Conservation (phyloP, 2,113 vertebrate genomes). For the Rhodinocichla rosea region DNA sequence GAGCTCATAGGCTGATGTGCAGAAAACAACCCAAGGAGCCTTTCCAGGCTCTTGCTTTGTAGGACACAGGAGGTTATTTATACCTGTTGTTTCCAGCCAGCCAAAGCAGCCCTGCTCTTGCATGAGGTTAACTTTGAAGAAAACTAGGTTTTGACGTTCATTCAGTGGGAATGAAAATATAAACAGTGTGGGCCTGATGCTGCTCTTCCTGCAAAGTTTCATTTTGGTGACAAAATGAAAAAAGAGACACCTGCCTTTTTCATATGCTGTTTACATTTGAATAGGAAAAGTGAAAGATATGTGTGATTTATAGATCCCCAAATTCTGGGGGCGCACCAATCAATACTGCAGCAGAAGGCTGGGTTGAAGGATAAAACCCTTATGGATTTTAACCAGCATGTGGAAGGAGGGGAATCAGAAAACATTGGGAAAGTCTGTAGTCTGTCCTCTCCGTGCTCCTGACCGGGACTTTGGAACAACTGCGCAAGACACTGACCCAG, state of each 20-base stretch:
- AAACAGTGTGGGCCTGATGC: not conserved
- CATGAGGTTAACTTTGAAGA: not conserved
- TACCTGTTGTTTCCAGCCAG: not conserved
- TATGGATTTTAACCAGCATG: not conserved
- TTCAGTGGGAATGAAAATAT: not conserved
- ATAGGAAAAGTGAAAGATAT: not conserved
- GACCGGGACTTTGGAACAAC: not conserved
- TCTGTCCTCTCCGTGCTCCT: not conserved
- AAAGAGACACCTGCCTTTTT: not conserved
- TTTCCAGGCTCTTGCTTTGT: not conserved
- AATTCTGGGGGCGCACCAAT: not conserved
- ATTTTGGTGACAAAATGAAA: not conserved
- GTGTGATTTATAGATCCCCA: not conserved
- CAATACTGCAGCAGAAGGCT: not conserved
- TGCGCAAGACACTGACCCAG: conserved; percentile 14
- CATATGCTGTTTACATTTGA: not conserved
- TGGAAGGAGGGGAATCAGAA: not conserved
- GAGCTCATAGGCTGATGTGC: conserved; percentile 25
- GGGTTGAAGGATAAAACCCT: not conserved
- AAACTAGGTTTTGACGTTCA: not conserved
- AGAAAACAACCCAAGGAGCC: conserved; percentile 19
- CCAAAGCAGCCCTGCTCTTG: not conserved
- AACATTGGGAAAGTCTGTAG: not conserved
- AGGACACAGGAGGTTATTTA: not conserved
- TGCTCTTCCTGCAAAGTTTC: not conserved